phyloP scores from a whole-genome alignment of 2,888 invertebrate species.

The Odontocerum albicorne region DNA sequence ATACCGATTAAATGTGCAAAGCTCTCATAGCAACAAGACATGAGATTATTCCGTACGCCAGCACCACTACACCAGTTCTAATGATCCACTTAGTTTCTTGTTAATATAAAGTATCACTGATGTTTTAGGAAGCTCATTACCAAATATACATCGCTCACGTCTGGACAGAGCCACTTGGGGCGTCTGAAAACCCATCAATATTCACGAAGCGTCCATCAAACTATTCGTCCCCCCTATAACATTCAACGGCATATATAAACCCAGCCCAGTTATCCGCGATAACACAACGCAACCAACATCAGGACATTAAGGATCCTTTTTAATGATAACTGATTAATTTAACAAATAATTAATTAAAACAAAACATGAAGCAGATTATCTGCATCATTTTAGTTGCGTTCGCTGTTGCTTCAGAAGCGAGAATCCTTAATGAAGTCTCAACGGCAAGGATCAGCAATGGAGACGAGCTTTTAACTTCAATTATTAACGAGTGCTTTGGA shows the following conservation, averaged over 20 bases:
- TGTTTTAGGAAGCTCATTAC: constrained; percentile 27
- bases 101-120: constrained; percentile 18
- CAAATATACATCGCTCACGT: constrained; percentile 26
- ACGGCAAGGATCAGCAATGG: constrained; percentile 62
- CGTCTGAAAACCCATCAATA: constrained; percentile 20
- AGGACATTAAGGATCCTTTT: constrained; percentile 12
- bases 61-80: too few relatives aligned
- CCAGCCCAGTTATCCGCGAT: constrained; percentile 57
- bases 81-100: constrained; percentile 14
- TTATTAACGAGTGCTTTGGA: constrained; percentile 72
- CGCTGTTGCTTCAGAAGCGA: constrained; percentile 55
- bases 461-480: constrained; percentile 70
- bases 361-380: constrained; percentile 47
- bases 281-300: constrained; percentile 24
- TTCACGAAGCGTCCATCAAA: constrained; percentile 13
- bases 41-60: too few relatives aligned
- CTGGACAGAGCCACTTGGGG: constrained; percentile 10
- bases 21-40: too few relatives aligned
- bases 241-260: constrained; percentile 62
- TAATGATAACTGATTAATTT: constrained; percentile 4
- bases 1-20: too few relatives aligned
- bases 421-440: constrained; percentile 51
- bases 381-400: constrained; percentile 56
- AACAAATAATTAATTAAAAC: background rate
- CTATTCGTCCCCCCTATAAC: constrained; percentile 16